Percentiles rank a stretch among this genome's conserved stretches.
These are phyloP conservation scores for Ophiothrix spiculata DNA, from an alignment of 35 echinoderm and acorn worm genomes.

Conservation along the genomic window DNA sequence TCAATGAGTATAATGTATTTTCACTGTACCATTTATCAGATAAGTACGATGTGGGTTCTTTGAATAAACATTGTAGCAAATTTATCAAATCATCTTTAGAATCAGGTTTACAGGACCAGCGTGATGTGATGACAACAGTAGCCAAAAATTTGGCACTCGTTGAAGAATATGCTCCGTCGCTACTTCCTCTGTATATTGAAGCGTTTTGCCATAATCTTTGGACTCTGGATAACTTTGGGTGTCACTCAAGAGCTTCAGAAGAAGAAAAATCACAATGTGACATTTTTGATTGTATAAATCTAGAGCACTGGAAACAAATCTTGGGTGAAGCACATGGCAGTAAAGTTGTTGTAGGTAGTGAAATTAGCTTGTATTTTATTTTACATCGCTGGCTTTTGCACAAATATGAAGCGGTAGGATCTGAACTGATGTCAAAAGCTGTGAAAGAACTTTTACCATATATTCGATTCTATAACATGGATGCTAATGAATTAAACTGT, in stretches of 20 bases:
- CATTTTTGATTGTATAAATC: no score
- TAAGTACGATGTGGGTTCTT: not conserved
- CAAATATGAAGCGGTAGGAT: not conserved
- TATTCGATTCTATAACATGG: conserved; percentile 6
- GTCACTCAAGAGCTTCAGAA: not conserved
- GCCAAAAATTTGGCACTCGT: not conserved
- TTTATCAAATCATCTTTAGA: not conserved
- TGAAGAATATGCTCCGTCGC: not conserved
- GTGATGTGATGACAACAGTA: not conserved
- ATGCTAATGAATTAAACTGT: not conserved
- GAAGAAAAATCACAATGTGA: no score
- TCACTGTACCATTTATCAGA: not conserved
- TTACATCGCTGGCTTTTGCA: not conserved
- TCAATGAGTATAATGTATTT: not conserved
- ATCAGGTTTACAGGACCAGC: not conserved
- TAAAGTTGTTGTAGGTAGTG: not conserved
- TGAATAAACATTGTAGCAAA: not conserved
- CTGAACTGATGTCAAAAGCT: not conserved
- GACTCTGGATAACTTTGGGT: not conserved
- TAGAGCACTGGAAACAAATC: not conserved
- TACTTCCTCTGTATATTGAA: not conserved
- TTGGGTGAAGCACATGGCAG: not conserved
- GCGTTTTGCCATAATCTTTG: not conserved
- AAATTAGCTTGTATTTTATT: not conserved
- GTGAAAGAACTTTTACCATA: not conserved